Evolutionary conservation across 2,113 vertebrate genomes (phyloP).

Genomic region (Oncorhynchus masou): DNA sequence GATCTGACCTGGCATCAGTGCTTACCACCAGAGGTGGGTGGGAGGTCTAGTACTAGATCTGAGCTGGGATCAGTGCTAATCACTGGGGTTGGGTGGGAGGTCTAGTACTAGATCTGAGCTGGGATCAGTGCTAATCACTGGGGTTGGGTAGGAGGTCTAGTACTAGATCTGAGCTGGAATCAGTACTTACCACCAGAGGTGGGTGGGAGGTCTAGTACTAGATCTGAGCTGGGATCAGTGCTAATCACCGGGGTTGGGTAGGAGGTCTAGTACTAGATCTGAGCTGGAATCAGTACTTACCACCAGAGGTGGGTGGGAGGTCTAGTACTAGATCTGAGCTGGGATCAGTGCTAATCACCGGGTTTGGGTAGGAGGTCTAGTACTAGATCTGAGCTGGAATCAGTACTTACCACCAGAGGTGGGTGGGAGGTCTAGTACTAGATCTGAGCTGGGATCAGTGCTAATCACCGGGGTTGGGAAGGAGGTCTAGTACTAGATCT

Average conservation of each 20-base stretch:
- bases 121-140: slow-evolving; percentile 69
- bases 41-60: slow-evolving; percentile 73
- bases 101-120: neutral
- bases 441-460: neutral
- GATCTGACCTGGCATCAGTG: neutral
- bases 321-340: slow-evolving; percentile 71
- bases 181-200: neutral
- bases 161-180: slow-evolving; percentile 58
- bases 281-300: slow-evolving; percentile 59
- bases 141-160: slow-evolving; percentile 75
- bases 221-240: neutral
- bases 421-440: slow-evolving; percentile 4
- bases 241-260: neutral
- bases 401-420: slow-evolving; percentile 75
- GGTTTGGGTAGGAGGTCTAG: too few relatives aligned
- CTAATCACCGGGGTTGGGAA: slow-evolving; percentile 76
- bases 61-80: slow-evolving; percentile 59
- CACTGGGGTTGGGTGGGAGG: slow-evolving; percentile 65
- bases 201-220: neutral
- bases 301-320: slow-evolving; percentile 69
- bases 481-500: too few relatives aligned
- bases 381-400: neutral
- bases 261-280: too few relatives aligned
- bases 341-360: too few relatives aligned
- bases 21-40: slow-evolving; percentile 78